Evolutionary conservation across 2,888 invertebrate species (phyloP), one percentile per base, ranked within the genome.

Genomic region (Brenthis hecate): DNA sequence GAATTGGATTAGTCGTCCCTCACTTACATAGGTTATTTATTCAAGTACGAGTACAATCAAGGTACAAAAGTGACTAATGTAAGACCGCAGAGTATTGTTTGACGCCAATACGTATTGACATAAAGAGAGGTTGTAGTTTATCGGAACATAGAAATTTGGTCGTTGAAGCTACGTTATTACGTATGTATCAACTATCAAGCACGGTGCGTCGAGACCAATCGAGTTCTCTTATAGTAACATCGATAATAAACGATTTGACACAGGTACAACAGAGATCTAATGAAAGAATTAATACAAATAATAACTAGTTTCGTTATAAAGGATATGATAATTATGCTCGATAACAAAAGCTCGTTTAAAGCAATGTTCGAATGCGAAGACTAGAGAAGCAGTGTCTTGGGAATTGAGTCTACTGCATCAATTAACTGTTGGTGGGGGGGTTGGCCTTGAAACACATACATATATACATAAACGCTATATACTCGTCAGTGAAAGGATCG

Each of bases 221-320:
- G 82, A 80, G 81, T 85, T 84, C 85, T 84, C 86, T 86, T 88
- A 89, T 75, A 86, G 87, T 88, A 28, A 88, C 86, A 85, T 85
- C 83, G 86, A 88, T 83, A 86, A 89, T 80, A 89, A 87, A 90
- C 88, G 51, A 64, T 68, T 72, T 68, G 83, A 90, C 87, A 87
- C 92, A 92, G 92, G 92, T 92, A 92, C 92, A 89, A 91, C 89
- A 92, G 92, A 92, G 92, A 92, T 92, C 92, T 92, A 92, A 89
- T 90, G 89, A 91, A 91, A 91, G 85, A 90, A 91, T 19, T 92
- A 92, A 92, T 92, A 91, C 89, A 81, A 90, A 87, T 87, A 91
- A 84, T 87, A 88, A 91, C 92, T 92, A 92, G 85, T 85, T 85
- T 86, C 81, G 64, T 88, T 75, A 85, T 84, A 88, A 43, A 92